A percentile compares a stretch with the other conserved stretches of the same genome.
phyloP scores from a whole-genome alignment of 2,797 vertebrate genomes.

The Phoeniculus purpureus region DNA sequence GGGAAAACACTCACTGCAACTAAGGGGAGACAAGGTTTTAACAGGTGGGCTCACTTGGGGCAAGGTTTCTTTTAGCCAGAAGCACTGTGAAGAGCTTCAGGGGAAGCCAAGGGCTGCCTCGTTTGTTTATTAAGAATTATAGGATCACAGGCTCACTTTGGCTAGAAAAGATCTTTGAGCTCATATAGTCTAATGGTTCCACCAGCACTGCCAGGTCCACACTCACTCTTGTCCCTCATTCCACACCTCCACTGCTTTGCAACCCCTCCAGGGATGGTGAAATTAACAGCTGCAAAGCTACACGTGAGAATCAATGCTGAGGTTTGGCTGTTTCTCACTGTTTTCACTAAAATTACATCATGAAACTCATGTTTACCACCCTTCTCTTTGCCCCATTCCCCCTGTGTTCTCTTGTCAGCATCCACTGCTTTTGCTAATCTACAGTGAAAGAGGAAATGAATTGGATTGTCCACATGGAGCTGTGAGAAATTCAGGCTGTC shows the following conservation, averaged over 20 bases:
- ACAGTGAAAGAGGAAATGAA: not conserved
- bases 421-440: not conserved
- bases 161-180: no score
- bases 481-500: not conserved
- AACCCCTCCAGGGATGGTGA: no score
- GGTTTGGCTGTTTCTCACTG: not conserved
- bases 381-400: not conserved
- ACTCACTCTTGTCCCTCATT: no score
- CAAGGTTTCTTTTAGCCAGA: not conserved
- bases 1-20: not conserved
- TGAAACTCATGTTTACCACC: not conserved
- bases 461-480: not conserved
- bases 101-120: not conserved
- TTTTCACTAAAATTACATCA: not conserved
- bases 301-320: not conserved
- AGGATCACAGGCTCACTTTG: no score
- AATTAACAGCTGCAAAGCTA: not conserved
- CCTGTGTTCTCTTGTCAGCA: not conserved
- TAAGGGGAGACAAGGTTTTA: not conserved
- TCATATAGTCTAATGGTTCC: no score
- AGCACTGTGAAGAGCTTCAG: not conserved
- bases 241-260: no score
- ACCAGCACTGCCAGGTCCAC: no score
- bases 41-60: not conserved
- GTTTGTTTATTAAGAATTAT: not conserved